Conservation (phyloP, 2,113 vertebrate genomes). For the Galeopterus variegatus region DNA sequence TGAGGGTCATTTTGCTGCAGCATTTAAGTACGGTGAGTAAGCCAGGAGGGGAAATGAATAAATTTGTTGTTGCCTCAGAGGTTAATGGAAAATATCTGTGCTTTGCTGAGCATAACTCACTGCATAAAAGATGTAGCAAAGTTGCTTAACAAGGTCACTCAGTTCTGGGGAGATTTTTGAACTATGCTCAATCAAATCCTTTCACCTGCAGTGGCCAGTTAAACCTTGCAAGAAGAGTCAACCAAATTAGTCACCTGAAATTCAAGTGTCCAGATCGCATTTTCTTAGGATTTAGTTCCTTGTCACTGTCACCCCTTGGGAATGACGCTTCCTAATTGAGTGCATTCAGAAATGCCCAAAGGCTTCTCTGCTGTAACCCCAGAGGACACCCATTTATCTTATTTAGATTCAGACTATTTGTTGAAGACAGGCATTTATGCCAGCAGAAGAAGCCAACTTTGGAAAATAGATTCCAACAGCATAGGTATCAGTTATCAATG, state of each 20-base stretch:
- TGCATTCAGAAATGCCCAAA: slow-evolving; percentile 60
- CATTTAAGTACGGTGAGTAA: slow-evolving; percentile 25
- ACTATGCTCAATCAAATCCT: slow-evolving; percentile 68
- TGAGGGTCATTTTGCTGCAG: neutral
- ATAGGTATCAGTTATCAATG: neutral
- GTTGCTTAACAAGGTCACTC: slow-evolving; percentile 77
- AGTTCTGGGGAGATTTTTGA: slow-evolving; percentile 69
- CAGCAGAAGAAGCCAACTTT: slow-evolving; percentile 14
- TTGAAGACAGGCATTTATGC: slow-evolving; percentile 30
- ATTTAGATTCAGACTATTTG: slow-evolving; percentile 70
- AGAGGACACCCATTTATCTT: slow-evolving; percentile 72
- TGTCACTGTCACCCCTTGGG: slow-evolving; percentile 55
- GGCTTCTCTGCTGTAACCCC: slow-evolving; percentile 34
- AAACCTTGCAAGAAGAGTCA: slow-evolving; percentile 71
- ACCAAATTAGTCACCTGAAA: slow-evolving; percentile 70
- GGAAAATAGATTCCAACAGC: neutral
- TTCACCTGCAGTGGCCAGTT: slow-evolving; percentile 62
- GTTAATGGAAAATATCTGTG: slow-evolving; percentile 76
- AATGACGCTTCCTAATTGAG: slow-evolving; percentile 75
- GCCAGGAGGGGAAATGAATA: slow-evolving; percentile 65
- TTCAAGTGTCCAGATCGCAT: slow-evolving; percentile 55
- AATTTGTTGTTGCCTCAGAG: slow-evolving; percentile 72
- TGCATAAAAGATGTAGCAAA: slow-evolving; percentile 70
- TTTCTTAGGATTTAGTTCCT: slow-evolving; percentile 71
- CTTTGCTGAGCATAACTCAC: slow-evolving; percentile 76